Evolutionary conservation across 2,113 vertebrate species (phyloP).

Genomic region (Pelobates fuscus): DNA sequence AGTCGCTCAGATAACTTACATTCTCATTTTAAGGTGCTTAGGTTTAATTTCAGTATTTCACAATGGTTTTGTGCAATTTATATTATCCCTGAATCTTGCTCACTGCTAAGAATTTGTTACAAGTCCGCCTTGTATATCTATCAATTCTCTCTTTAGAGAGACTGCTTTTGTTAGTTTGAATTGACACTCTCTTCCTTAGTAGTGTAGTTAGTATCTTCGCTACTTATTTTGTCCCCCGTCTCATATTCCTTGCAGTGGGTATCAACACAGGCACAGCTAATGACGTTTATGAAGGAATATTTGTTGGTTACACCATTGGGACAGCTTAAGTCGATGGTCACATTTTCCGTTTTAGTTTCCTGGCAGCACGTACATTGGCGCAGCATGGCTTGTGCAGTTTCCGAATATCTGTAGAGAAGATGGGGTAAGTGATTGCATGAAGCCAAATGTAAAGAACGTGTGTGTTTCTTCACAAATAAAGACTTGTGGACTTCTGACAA

Average conservation of each 20-base stretch:
- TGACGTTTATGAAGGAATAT: conserved; percentile 67
- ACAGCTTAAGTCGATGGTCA: conserved; percentile 72
- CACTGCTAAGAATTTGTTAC: not conserved
- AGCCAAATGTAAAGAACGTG: not conserved
- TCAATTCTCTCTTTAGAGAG: not conserved
- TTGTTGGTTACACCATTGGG: conserved; percentile 58
- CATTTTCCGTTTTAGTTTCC: conserved; percentile 63
- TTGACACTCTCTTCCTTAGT: too few relatives aligned
- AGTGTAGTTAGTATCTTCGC: not conserved
- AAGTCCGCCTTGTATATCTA: not conserved
- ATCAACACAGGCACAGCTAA: conserved; percentile 69
- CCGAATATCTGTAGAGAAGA: conserved; percentile 75
- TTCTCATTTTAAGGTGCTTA: too few relatives aligned
- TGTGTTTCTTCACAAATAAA: too few relatives aligned
- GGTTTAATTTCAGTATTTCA: too few relatives aligned
- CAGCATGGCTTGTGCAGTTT: conserved; percentile 66
- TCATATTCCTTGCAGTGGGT: not conserved
- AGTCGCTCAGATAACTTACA: too few relatives aligned
- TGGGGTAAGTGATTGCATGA: not conserved
- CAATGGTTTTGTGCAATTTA: too few relatives aligned
- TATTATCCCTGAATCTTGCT: too few relatives aligned
- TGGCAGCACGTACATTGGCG: conserved; percentile 79
- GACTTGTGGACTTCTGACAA: too few relatives aligned
- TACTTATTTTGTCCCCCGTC: not conserved
- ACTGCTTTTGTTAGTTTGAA: not conserved